A percentile compares a stretch with the other conserved stretches of the same genome.
Evolutionary conservation across 2,888 invertebrate species (phyloP).

Genomic region (Prosopocoilus inquinatus): DNA sequence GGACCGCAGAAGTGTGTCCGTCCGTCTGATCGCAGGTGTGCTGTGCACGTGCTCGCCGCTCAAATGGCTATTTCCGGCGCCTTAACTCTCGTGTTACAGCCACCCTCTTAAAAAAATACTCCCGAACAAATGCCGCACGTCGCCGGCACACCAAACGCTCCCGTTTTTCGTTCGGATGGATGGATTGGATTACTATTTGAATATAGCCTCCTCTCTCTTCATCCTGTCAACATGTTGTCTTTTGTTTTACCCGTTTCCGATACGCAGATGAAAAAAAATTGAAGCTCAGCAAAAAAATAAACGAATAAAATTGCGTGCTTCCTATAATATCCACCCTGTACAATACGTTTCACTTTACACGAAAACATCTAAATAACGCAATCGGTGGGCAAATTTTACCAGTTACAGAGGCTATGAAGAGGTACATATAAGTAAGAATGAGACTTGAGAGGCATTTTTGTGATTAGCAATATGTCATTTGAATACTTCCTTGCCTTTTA

Average conservation of each 20-base stretch:
- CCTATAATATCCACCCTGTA: no score
- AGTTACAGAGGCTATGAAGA: no score
- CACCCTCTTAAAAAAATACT: conserved; percentile 4
- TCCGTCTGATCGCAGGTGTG: conserved; percentile 14
- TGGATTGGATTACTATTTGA: neutral
- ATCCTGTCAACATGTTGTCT: conserved; percentile 7
- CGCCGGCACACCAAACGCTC: neutral
- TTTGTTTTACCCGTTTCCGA: conserved; percentile 13
- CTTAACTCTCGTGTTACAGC: conserved; percentile 11
- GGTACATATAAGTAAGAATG: no score
- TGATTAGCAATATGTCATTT: no score
- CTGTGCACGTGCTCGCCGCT: conserved; percentile 26
- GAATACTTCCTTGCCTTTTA: no score
- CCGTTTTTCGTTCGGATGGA: neutral
- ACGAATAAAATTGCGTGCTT: no score
- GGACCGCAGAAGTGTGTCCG: conserved; percentile 23
- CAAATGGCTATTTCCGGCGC: conserved; percentile 28
- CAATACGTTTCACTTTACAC: no score
- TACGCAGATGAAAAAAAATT: no score
- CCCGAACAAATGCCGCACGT: conserved; percentile 5
- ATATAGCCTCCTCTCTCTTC: neutral
- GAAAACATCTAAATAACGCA: no score
- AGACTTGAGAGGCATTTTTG: no score
- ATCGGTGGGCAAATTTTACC: no score
- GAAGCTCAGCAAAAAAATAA: no score